These are phyloP conservation scores for Harmothoe impar DNA, from an alignment of 2,888 invertebrate genomes.

Conservation along the genomic window DNA sequence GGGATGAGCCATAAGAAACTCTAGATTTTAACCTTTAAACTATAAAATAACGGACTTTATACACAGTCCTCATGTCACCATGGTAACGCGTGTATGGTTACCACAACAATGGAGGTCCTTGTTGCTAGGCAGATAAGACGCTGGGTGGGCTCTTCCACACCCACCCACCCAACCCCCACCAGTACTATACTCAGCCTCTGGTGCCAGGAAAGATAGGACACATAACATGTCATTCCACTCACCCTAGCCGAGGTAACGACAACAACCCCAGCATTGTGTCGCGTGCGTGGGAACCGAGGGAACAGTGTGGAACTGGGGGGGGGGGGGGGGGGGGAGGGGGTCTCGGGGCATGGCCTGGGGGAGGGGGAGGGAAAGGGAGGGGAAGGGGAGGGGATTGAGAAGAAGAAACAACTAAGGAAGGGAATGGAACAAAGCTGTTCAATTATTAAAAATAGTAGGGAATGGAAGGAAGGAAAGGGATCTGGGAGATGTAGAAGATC, in stretches of 20 bases:
- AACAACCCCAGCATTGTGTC: conserved; percentile 44
- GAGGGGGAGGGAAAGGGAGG: neutral
- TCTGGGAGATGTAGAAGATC: too few species aligned
- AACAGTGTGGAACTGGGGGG: neutral
- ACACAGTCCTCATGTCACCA: neutral
- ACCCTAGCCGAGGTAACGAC: conserved; percentile 28
- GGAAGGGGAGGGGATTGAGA: neutral
- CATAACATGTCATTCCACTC: conserved; percentile 30
- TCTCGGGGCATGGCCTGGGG: neutral
- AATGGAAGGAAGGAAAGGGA: too few species aligned
- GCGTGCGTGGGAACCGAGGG: conserved; percentile 47
- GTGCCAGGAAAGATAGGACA: conserved; percentile 41
- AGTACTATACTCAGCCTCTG: neutral
- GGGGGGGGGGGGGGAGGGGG: neutral
- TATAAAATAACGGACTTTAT: too few species aligned
- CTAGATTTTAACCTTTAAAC: too few species aligned
- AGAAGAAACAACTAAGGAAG: too few species aligned
- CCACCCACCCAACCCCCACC: too few species aligned
- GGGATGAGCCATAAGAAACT: too few species aligned
- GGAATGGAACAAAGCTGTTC: too few species aligned
- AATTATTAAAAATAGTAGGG: too few species aligned
- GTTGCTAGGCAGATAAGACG: neutral
- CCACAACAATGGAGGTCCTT: conserved; percentile 7
- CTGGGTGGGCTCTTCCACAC: neutral
- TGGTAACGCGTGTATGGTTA: conserved; percentile 16